Conservation (phyloP, 1,140 invertebrate species). For the Drosophila suzukii region DNA sequence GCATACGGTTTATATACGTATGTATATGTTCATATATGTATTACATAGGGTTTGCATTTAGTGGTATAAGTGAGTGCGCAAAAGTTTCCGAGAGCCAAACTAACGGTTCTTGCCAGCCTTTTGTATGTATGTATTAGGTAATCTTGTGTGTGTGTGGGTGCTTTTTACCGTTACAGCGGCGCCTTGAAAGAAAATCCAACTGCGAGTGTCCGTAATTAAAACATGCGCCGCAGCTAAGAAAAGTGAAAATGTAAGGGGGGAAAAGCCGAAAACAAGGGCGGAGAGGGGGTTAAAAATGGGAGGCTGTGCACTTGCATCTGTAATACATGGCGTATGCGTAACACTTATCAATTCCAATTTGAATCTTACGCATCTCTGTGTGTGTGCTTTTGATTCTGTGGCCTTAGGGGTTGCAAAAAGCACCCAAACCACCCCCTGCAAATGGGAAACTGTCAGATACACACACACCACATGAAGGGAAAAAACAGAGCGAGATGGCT, state of each 20-base stretch:
- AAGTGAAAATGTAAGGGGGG: not conserved
- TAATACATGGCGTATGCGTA: conserved; percentile 61
- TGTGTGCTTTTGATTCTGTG: conserved; percentile 15
- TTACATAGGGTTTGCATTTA: conserved; percentile 6
- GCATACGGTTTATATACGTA: not conserved
- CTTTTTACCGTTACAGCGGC: conserved; percentile 56
- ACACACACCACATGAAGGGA: conserved; percentile 41
- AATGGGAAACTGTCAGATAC: conserved; percentile 31
- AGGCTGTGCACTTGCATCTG: not conserved
- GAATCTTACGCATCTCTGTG: conserved; percentile 3
- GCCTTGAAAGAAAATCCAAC: conserved; percentile 50
- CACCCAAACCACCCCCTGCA: conserved; percentile 45
- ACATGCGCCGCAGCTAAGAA: conserved; percentile 62
- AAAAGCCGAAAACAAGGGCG: not conserved
- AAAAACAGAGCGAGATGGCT: conserved; percentile 30
- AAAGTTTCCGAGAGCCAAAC: conserved; percentile 40
- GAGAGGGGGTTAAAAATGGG: too few species aligned
- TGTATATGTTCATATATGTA: not conserved
- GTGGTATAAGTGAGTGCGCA: conserved; percentile 22
- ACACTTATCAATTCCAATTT: conserved; percentile 37
- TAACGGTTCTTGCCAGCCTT: conserved; percentile 23
- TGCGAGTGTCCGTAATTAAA: conserved; percentile 81
- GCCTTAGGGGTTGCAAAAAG: conserved; percentile 43
- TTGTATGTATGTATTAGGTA: conserved; percentile 24
- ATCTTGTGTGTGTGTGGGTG: conserved; percentile 2